Percentiles rank a stretch among this genome's conserved stretches.
Evolutionary conservation across 2,113 vertebrate species (phyloP).

Genomic region (Pterocles burchelli): DNA sequence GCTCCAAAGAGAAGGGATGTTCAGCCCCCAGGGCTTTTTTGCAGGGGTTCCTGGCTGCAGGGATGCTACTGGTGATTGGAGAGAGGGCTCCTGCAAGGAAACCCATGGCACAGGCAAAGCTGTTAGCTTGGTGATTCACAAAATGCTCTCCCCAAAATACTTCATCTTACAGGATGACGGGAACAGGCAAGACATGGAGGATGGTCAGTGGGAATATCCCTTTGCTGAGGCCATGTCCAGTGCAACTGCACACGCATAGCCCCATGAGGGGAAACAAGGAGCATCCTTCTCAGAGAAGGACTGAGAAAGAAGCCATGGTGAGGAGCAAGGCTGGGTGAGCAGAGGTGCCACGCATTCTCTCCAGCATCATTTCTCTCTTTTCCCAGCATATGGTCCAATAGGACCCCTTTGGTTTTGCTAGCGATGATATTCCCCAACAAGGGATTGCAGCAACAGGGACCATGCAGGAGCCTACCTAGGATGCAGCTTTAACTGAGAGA

Average conservation of each 20-base stretch:
- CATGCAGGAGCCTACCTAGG: background rate
- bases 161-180: background rate
- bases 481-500: background rate
- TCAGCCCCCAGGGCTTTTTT: background rate
- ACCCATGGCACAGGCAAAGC: accelerated
- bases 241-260: background rate
- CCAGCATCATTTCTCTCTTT: background rate
- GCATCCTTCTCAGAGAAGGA: background rate
- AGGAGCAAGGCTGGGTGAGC: background rate
- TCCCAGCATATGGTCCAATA: background rate
- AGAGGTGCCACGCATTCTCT: background rate
- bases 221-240: background rate
- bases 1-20: background rate
- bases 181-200: accelerated
- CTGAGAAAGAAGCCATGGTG: background rate
- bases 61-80: background rate
- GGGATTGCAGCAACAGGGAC: background rate
- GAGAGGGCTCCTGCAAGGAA: background rate
- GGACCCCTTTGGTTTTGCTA: background rate
- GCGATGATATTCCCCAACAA: background rate
- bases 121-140: background rate
- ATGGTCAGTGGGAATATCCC: background rate
- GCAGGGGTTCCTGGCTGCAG: accelerated
- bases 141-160: background rate
- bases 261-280: background rate